Evolutionary conservation across 2,113 vertebrate genomes (phyloP).

Genomic region (Corydoras maculifer): DNA sequence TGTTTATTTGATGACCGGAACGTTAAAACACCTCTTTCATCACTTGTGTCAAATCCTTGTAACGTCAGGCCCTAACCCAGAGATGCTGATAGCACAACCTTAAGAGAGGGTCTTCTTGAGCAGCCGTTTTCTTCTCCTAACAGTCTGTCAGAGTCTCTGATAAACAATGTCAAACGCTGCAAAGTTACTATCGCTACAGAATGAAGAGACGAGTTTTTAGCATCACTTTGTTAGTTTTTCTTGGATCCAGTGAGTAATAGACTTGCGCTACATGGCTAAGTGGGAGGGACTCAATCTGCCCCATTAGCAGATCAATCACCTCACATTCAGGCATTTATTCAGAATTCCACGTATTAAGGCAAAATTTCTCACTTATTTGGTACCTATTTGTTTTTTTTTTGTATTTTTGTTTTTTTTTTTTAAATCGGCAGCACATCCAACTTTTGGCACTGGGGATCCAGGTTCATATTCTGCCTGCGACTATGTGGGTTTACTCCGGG

Average conservation of each 20-base stretch:
- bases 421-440: too few species aligned
- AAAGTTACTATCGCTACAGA: slow-evolving; percentile 55
- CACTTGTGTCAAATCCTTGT: slow-evolving; percentile 37
- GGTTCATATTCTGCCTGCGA: too few species aligned
- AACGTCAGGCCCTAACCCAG: slow-evolving; percentile 29
- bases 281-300: slow-evolving; percentile 46
- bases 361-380: neutral
- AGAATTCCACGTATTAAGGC: neutral
- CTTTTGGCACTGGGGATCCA: too few species aligned
- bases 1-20: slow-evolving; percentile 17
- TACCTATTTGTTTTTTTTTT: too few species aligned
- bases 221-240: slow-evolving; percentile 81
- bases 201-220: slow-evolving; percentile 27
- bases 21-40: slow-evolving; percentile 37
- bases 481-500: too few species aligned
- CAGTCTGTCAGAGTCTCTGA: slow-evolving; percentile 61
- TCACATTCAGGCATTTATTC: slow-evolving; percentile 1
- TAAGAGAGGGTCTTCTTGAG: slow-evolving; percentile 57
- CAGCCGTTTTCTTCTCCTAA: slow-evolving; percentile 50
- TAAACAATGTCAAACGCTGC: slow-evolving; percentile 67
- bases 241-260: slow-evolving; percentile 77
- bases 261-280: slow-evolving; percentile 49
- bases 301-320: slow-evolving; percentile 57
- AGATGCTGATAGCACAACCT: slow-evolving; percentile 61
- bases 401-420: too few species aligned